Evolutionary conservation across 2,888 invertebrate species (phyloP).

Genomic region (Willowsia nigromaculata): DNA sequence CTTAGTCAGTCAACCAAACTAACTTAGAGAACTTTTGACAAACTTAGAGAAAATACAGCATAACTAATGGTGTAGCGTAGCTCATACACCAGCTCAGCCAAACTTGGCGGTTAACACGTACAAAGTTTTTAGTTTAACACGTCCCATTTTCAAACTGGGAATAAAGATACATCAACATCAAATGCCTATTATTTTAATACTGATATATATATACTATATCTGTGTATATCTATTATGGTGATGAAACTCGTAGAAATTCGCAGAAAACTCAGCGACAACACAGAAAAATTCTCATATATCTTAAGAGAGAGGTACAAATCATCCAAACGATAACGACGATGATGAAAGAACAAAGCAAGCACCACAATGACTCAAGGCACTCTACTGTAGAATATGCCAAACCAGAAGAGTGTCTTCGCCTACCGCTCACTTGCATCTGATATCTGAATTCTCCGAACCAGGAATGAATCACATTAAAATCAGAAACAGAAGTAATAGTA

Average conservation of each 20-base stretch:
- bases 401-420: not conserved
- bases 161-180: not conserved
- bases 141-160: not conserved
- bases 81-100: not conserved
- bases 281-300: not conserved
- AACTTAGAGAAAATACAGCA: not conserved
- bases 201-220: not conserved
- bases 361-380: not conserved
- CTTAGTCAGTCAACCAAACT: slow-evolving; percentile 17
- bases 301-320: not conserved
- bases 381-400: not conserved
- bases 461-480: slow-evolving; percentile 14
- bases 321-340: not conserved
- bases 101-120: not conserved
- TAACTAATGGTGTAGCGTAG: not conserved
- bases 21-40: not conserved
- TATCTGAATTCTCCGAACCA: not conserved
- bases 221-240: not conserved
- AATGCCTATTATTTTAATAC: not conserved
- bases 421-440: not conserved
- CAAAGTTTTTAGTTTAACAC: not conserved
- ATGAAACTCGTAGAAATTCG: not conserved
- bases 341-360: not conserved
- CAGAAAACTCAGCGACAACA: too few species aligned
- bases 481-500: not conserved